Percentiles rank a stretch among this genome's conserved stretches.
Conservation (phyloP, 2,113 vertebrate genomes). For the Ceyx melanurus region DNA sequence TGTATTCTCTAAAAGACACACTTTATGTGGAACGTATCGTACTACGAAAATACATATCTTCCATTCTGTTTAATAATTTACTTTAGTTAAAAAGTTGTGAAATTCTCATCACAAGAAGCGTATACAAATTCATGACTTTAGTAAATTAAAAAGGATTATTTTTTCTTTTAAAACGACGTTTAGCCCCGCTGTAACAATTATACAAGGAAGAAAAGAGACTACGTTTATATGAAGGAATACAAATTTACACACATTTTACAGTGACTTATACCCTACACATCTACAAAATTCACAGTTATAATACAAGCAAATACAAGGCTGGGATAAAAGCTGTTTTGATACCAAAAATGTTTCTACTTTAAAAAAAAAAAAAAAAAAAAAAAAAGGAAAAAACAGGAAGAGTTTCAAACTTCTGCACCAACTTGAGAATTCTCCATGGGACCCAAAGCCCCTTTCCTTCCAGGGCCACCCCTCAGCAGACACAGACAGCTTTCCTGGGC, state of each 20-base stretch:
- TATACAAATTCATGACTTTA: slow-evolving; percentile 75
- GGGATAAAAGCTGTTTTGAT: slow-evolving; percentile 71
- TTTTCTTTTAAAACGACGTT: slow-evolving; percentile 42
- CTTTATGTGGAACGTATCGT: slow-evolving; percentile 65
- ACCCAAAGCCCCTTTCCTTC: background rate
- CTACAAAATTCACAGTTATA: slow-evolving; percentile 84
- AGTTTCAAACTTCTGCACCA: slow-evolving; percentile 49
- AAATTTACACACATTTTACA: slow-evolving; percentile 83
- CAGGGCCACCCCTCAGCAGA: slow-evolving; percentile 69
- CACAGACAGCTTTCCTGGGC: slow-evolving; percentile 80
- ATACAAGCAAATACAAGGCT: slow-evolving; percentile 77
- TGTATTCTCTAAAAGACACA: slow-evolving; percentile 78
- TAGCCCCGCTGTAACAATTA: slow-evolving; percentile 73
- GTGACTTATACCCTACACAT: slow-evolving; percentile 74
- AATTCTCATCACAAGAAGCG: slow-evolving; percentile 71
- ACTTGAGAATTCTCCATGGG: slow-evolving; percentile 4
- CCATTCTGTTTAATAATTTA: slow-evolving; percentile 82
- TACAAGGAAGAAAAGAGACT: slow-evolving; percentile 68
- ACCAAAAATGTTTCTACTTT: slow-evolving; percentile 67
- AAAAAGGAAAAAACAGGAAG: background rate
- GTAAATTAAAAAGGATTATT: slow-evolving; percentile 74
- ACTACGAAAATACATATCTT: slow-evolving; percentile 84
- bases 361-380: slow-evolving; percentile 40
- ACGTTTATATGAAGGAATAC: slow-evolving; percentile 76
- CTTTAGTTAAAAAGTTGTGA: slow-evolving; percentile 79